phyloP scores from a whole-genome alignment of 2,797 vertebrate species.

The Paramormyrops hopkinsi region DNA sequence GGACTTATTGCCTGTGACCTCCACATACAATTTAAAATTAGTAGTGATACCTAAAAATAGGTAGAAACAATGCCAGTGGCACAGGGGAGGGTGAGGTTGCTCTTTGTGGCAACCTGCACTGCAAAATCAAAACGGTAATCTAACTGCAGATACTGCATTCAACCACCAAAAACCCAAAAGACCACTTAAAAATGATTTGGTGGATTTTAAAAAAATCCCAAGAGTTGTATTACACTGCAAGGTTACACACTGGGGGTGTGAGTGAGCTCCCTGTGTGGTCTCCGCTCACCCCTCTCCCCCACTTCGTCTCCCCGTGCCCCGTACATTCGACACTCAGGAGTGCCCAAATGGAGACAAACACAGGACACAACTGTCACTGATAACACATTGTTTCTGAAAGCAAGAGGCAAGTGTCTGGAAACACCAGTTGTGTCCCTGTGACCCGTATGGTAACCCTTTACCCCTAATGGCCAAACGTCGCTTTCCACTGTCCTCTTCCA shows the following conservation, averaged over 20 bases:
- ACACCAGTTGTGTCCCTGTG: not conserved
- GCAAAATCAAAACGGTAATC: not conserved
- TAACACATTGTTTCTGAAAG: not conserved
- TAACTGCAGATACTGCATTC: conserved; percentile 25
- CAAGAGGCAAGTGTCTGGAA: not conserved
- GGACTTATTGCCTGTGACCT: not conserved
- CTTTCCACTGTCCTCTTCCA: not conserved
- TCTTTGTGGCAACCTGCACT: not conserved
- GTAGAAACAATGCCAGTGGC: not conserved
- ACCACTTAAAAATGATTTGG: conserved; percentile 20
- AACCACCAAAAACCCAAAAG: conserved; percentile 1
- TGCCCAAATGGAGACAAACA: conserved; percentile 25
- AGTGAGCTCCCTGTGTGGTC: conserved; percentile 57
- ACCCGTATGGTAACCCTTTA: not conserved
- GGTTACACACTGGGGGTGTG: conserved; percentile 32
- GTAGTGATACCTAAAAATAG: not conserved
- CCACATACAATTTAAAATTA: not conserved
- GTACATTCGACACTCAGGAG: conserved; percentile 1
- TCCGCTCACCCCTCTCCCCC: conserved; percentile 14
- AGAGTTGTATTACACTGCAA: conserved; percentile 42
- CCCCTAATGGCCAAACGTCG: not conserved
- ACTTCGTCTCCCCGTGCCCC: not conserved
- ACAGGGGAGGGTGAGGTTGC: not conserved
- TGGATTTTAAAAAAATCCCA: conserved; percentile 23
- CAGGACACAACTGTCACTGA: not conserved